phyloP scores from a whole-genome alignment of 2,888 invertebrate species.

The Phlogophora meticulosa region DNA sequence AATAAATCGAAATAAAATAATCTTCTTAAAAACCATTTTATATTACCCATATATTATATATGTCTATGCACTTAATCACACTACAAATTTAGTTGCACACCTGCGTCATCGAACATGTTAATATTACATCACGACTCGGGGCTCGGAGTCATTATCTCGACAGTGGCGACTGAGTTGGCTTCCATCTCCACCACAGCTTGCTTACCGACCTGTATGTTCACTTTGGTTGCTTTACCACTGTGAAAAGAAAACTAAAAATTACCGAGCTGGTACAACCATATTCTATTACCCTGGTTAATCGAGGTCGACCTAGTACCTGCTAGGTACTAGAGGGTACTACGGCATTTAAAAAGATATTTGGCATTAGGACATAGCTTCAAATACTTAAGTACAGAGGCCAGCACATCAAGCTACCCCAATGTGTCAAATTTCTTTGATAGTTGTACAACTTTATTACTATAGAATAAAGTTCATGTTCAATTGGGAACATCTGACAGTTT shows the following conservation, averaged over 20 bases:
- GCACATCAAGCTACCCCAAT: too few species aligned
- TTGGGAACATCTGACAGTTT: too few species aligned
- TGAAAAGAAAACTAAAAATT: conserved; percentile 24
- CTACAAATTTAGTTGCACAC: background rate
- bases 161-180: conserved; percentile 51
- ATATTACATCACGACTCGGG: background rate
- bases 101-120: background rate
- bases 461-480: too few species aligned
- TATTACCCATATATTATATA: too few species aligned
- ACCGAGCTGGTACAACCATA: background rate
- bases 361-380: too few species aligned
- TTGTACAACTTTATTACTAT: too few species aligned
- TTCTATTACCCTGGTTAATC: background rate
- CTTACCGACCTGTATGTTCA: conserved; percentile 54
- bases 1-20: too few species aligned
- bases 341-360: too few species aligned
- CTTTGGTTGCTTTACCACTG: conserved; percentile 55
- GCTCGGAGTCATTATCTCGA: conserved; percentile 42
- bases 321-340: too few species aligned
- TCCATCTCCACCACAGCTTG: conserved; percentile 49
- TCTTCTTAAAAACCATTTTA: too few species aligned
- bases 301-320: background rate
- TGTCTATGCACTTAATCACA: background rate
- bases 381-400: too few species aligned
- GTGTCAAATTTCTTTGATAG: too few species aligned